Percentiles rank a stretch among this genome's conserved stretches.
These are phyloP conservation scores for Tetrao urogallus DNA, from an alignment of 2,113 vertebrate genomes.

Conservation along the genomic window DNA sequence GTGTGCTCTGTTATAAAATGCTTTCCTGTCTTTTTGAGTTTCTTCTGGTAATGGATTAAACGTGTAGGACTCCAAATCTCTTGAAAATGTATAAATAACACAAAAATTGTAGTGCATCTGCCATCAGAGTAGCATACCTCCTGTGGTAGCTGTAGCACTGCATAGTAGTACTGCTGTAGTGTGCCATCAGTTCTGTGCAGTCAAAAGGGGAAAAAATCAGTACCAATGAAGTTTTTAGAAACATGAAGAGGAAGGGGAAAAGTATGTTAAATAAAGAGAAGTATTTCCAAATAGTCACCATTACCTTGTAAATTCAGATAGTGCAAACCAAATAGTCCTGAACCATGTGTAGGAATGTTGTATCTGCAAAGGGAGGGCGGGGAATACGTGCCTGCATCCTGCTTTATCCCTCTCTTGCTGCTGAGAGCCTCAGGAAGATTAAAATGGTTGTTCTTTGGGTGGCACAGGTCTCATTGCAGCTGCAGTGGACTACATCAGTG, in stretches of 20 bases:
- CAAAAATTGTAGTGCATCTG: background rate
- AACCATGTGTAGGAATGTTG: background rate
- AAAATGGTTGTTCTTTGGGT: background rate
- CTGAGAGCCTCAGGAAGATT: background rate
- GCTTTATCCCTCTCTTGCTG: background rate
- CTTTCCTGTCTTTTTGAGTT: background rate
- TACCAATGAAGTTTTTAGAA: background rate
- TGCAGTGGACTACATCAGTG: fast-evolving
- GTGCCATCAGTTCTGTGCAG: background rate
- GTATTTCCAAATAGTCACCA: background rate
- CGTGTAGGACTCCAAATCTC: background rate
- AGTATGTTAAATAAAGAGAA: background rate
- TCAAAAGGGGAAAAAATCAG: background rate
- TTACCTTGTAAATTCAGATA: background rate
- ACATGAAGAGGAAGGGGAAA: background rate
- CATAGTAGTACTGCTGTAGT: background rate
- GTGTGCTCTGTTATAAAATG: background rate
- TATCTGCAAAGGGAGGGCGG: background rate
- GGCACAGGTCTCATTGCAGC: background rate
- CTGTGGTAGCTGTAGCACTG: background rate
- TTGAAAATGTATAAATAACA: background rate
- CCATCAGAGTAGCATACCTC: background rate
- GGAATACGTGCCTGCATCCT: fast-evolving
- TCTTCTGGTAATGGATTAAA: background rate
- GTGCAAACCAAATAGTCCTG: background rate